Percentiles rank a stretch among this genome's conserved stretches.
Evolutionary conservation across 2,888 invertebrate species (phyloP).

Genomic region (Ornithoptera alexandrae): DNA sequence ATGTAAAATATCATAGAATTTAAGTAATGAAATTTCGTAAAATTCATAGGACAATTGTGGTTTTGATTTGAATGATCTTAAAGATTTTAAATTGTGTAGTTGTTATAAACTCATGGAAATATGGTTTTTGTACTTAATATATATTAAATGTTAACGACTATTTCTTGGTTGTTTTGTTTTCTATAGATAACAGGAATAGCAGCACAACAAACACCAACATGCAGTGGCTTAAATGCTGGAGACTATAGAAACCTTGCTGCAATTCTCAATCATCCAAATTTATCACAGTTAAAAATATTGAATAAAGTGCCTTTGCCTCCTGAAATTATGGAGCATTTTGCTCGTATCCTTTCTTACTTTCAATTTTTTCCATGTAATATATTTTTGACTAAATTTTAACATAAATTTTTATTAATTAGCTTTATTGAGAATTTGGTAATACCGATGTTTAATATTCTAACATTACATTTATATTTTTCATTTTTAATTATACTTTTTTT

Average conservation of each 20-base stretch:
- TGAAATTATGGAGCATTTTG: constrained; percentile 96
- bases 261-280: constrained; percentile 83
- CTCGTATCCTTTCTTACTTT: constrained; percentile 87
- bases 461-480: not conserved
- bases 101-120: too few species aligned
- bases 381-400: not conserved
- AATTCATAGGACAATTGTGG: too few species aligned
- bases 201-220: constrained; percentile 86
- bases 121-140: not conserved
- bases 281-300: constrained; percentile 88
- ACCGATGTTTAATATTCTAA: not conserved
- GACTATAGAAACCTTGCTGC: constrained; percentile 93
- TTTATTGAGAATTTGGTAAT: not conserved
- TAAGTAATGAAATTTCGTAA: too few species aligned
- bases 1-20: too few species aligned
- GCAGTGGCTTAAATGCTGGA: constrained; percentile 93
- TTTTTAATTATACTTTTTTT: not conserved
- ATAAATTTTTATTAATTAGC: not conserved
- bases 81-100: too few species aligned
- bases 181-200: constrained; percentile 82
- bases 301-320: constrained; percentile 94
- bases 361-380: not conserved
- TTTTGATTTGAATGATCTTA: too few species aligned
- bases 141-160: not conserved
- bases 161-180: not conserved